phyloP scores from a whole-genome alignment of 1,140 invertebrate species.

The Drusus annulatus region DNA sequence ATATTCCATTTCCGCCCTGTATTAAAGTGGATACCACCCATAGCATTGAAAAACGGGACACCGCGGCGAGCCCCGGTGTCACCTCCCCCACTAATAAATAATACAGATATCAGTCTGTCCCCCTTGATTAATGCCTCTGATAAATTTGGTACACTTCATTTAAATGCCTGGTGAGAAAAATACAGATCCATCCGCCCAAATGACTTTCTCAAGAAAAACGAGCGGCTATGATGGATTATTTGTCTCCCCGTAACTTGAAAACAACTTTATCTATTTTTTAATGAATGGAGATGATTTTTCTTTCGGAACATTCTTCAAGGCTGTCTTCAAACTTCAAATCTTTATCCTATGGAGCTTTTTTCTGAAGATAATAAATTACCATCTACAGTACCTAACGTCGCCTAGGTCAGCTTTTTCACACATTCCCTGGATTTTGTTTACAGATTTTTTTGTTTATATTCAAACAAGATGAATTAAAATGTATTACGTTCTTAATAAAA shows the following conservation, averaged over 20 bases:
- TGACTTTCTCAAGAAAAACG: slow-evolving; percentile 41
- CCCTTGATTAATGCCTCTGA: slow-evolving; percentile 56
- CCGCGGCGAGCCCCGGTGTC: too few relatives aligned
- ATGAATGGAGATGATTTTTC: slow-evolving; percentile 38
- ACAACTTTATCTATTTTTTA: slow-evolving; percentile 40
- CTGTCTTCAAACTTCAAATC: slow-evolving; percentile 5
- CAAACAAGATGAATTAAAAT: too few relatives aligned
- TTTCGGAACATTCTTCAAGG: slow-evolving; percentile 1
- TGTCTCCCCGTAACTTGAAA: slow-evolving; percentile 31
- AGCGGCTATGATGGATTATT: slow-evolving; percentile 40
- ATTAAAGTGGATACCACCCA: too few relatives aligned
- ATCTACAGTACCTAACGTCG: too few relatives aligned
- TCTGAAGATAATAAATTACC: too few relatives aligned
- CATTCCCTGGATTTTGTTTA: too few relatives aligned
- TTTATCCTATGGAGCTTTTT: too few relatives aligned
- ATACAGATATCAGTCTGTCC: slow-evolving; percentile 52
- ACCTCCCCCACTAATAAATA: slow-evolving; percentile 48
- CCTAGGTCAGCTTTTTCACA: too few relatives aligned
- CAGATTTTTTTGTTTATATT: too few relatives aligned
- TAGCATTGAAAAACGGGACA: too few relatives aligned
- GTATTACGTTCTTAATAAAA: too few relatives aligned
- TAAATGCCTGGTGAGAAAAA: slow-evolving; percentile 44
- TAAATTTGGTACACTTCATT: slow-evolving; percentile 57
- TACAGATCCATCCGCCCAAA: slow-evolving; percentile 34
- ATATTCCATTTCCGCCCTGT: too few relatives aligned